Percentiles rank a stretch among this genome's conserved stretches.
These are phyloP conservation scores for Cynopterus brachyotis DNA, from an alignment of 2,113 vertebrate species.

Conservation along the genomic window DNA sequence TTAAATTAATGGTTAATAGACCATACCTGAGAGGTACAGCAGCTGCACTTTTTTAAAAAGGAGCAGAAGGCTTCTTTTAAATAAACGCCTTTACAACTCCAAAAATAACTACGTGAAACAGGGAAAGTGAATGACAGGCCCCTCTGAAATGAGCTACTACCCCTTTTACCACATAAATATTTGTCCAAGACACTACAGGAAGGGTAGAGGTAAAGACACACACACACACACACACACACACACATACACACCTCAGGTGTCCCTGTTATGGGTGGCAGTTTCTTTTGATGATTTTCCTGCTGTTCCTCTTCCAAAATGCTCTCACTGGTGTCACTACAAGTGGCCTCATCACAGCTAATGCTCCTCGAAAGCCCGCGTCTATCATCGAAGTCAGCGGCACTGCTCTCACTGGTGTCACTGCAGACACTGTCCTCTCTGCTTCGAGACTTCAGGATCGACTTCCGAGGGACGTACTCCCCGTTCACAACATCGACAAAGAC, in stretches of 20 bases:
- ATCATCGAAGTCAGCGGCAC: conserved; percentile 91
- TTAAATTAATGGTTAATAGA: not conserved
- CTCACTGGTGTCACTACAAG: conserved; percentile 89
- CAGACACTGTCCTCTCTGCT: conserved; percentile 99
- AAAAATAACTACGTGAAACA: not conserved
- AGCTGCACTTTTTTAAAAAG: not conserved
- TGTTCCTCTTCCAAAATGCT: conserved; percentile 88
- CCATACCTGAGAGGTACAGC: not conserved
- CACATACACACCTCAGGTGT: conserved; percentile 82
- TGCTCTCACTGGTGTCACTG: conserved; percentile 92
- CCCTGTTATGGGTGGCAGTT: conserved; percentile 78
- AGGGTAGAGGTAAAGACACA: not conserved
- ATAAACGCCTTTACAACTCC: not conserved
- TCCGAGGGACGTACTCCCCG: conserved; percentile 93
- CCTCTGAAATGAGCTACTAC: not conserved
- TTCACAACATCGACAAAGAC: conserved; percentile 97
- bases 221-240: conserved; percentile 76
- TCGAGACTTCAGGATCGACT: conserved; percentile 97
- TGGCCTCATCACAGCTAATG: conserved; percentile 85
- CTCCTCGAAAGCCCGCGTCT: conserved; percentile 86
- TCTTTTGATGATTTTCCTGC: conserved; percentile 82
- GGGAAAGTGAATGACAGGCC: not conserved
- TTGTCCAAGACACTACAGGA: not conserved
- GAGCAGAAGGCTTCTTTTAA: not conserved
- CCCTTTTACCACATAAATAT: not conserved